A percentile compares a stretch with the other conserved stretches of the same genome.
Evolutionary conservation across 1,140 invertebrate genomes (phyloP).

Genomic region (Ceratina australensis): DNA sequence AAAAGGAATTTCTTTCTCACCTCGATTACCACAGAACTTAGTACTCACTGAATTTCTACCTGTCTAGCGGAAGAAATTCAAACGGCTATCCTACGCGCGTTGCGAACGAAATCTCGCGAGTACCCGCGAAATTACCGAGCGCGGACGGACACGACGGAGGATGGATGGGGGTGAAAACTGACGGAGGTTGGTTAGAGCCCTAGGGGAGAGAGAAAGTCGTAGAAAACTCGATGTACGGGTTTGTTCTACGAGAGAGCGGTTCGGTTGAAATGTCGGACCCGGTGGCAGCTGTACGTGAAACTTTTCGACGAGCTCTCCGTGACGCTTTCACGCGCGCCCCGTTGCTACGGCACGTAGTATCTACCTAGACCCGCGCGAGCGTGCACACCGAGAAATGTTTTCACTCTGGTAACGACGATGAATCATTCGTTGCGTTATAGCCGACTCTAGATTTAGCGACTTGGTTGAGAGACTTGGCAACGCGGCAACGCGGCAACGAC

Average conservation of each 20-base stretch:
- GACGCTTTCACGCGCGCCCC: slow-evolving; percentile 10
- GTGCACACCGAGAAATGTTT: slow-evolving; percentile 1
- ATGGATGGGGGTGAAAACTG: not conserved
- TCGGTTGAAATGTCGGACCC: slow-evolving; percentile 53
- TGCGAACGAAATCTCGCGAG: slow-evolving; percentile 19
- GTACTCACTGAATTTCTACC: no score
- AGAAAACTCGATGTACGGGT: slow-evolving; percentile 50
- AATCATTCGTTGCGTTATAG: slow-evolving; percentile 43
- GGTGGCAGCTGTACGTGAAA: slow-evolving; percentile 43
- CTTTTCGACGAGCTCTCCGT: slow-evolving; percentile 55
- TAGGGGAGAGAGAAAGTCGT: slow-evolving; percentile 10
- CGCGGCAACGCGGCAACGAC: no score
- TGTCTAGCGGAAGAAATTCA: not conserved
- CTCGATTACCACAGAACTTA: not conserved
- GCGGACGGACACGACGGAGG: not conserved
- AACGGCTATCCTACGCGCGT: not conserved
- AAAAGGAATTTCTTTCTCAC: not conserved
- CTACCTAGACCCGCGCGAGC: no score
- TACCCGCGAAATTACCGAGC: not conserved
- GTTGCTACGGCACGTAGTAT: not conserved
- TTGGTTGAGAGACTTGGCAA: no score
- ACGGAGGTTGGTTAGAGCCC: not conserved
- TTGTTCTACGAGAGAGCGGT: slow-evolving; percentile 55
- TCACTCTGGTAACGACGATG: slow-evolving; percentile 16
- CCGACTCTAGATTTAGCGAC: no score